Conservation (phyloP, 2,888 invertebrate species). For the Tineola bisselliella region DNA sequence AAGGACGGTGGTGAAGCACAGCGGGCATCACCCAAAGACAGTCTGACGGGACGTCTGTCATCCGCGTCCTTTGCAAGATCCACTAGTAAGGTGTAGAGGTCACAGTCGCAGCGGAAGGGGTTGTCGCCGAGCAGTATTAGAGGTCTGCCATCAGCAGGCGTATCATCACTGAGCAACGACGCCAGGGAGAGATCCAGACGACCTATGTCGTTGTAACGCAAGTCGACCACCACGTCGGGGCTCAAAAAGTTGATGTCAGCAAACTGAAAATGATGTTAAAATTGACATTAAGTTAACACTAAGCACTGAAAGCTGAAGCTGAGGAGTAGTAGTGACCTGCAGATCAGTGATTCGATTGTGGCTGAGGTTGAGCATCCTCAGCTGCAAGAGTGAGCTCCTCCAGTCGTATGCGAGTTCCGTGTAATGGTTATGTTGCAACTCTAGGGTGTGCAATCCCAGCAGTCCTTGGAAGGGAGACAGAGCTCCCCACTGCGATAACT, state of each 20-base stretch:
- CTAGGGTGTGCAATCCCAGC: background rate
- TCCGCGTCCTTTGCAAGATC: constrained; percentile 11
- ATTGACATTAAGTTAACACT: background rate
- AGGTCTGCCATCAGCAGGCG: constrained; percentile 17
- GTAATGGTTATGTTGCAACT: background rate
- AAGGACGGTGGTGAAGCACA: constrained; percentile 14
- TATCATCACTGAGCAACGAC: constrained; percentile 10
- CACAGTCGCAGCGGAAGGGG: constrained; percentile 25
- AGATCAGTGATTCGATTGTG: background rate
- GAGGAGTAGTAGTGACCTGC: too few species aligned
- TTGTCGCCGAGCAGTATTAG: constrained; percentile 15
- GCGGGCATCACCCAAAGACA: constrained; percentile 16
- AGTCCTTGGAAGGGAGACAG: background rate
- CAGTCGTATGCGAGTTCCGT: background rate
- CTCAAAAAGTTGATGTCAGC: background rate
- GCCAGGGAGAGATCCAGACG: background rate
- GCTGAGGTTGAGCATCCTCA: background rate
- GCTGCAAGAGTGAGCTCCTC: background rate
- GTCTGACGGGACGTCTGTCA: constrained; percentile 14
- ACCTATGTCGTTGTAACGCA: constrained; percentile 22
- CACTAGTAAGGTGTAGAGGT: constrained; percentile 21
- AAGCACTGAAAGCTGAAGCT: too few species aligned
- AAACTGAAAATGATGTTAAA: background rate
- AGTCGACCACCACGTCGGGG: constrained; percentile 14
- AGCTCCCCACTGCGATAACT: background rate